Base-by-base conservation (phyloP, 2,888 invertebrate genomes). In the Thera obeliscata region DNA sequence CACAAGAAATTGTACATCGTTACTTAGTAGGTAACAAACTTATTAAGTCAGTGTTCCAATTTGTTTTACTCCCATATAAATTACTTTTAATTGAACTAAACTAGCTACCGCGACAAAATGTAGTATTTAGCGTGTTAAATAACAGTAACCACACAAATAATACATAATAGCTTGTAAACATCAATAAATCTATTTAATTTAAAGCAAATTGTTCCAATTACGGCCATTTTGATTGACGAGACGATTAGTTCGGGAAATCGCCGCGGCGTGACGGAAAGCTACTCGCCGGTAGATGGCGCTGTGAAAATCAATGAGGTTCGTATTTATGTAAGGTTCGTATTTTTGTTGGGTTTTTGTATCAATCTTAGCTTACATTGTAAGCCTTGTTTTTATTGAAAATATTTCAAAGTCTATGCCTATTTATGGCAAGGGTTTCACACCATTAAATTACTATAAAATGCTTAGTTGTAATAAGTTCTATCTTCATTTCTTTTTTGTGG, bases 101-200 rank as follows among this genome's bases (percentile, higher is more conserved):
- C 57, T 41, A 63, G 67, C 59, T 56, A 38, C 60, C 58, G 60
- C 67, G 70, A 64, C 72, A 73, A 70, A 73, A 69, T 71, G 70
- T 56, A 57, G 69, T 62, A 76, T 79, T 76, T 66, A 74, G 64
- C 69, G 58, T 71, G 72, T 74, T 78, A 74, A 77, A 73, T 73
- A 74, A 73, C 66, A 67, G 73, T 66, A 58, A 73, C 67, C 69
- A 43, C 66, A 67, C 67, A 73, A 73, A 73, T 75, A 73, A 72
- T 72, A 69, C 70, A 56, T 75, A 75, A 75, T 75, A 61, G 79
- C 84, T 80, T 83, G 81, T 84, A 82, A 86, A 84, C 84, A 82
- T 80, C 81, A 86, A 89, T 90, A 91, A 90, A 91, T 90, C 87
- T 87, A 81, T 85, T 87, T 89, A 88, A 90, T 81, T 84, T 81